Conservation (phyloP, 2,888 invertebrate species). For the Gortyna flavago region DNA sequence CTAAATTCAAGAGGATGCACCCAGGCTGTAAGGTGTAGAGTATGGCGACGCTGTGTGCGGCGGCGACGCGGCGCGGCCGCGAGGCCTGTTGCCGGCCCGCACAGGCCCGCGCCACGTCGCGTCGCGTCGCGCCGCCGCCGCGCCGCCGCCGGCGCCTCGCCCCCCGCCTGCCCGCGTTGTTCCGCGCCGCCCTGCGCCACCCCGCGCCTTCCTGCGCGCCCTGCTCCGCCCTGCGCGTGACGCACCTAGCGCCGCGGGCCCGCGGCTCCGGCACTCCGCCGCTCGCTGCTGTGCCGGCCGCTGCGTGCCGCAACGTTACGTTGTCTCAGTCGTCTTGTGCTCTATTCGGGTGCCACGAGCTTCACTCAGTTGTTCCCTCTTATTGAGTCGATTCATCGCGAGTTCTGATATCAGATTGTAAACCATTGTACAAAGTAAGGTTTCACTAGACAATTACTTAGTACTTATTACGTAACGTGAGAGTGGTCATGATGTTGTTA, state of each 20-base stretch:
- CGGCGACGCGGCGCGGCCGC: constrained; percentile 3
- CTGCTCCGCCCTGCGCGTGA: neutral
- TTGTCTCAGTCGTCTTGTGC: neutral
- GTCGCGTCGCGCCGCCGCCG: neutral
- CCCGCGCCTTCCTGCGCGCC: neutral
- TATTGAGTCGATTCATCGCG: neutral
- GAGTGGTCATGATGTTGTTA: neutral
- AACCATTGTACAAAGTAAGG: constrained; percentile 12
- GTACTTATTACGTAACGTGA: constrained; percentile 32
- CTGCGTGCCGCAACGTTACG: neutral
- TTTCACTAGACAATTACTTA: neutral
- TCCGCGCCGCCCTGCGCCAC: neutral
- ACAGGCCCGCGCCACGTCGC: neutral
- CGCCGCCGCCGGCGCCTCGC: neutral
- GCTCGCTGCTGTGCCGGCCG: neutral
- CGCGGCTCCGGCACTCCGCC: constrained; percentile 8
- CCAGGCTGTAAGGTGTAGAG: too few relatives aligned
- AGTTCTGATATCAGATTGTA: neutral
- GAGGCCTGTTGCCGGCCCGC: constrained; percentile 10
- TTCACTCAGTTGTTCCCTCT: neutral
- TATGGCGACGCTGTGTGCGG: too few relatives aligned
- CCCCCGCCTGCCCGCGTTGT: neutral
- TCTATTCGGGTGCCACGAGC: neutral
- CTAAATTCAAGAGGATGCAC: too few relatives aligned
- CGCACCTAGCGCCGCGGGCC: neutral